These are phyloP conservation scores for Eulemur mongoz DNA, from an alignment of 2,797 vertebrate genomes.

Conservation along the genomic window DNA sequence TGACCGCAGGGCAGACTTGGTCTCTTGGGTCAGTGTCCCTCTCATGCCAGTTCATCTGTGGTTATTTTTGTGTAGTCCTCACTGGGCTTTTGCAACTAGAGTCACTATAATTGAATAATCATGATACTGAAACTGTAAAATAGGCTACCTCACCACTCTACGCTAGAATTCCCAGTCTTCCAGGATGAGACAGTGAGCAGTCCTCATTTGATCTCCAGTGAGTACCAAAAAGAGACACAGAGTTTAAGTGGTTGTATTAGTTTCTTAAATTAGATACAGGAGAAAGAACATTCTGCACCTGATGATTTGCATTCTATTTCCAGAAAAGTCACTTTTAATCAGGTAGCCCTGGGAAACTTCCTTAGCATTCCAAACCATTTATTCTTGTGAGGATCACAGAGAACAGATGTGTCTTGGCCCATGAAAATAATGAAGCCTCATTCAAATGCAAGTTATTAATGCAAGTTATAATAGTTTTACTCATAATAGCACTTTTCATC, in stretches of 20 bases:
- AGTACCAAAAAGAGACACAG: not conserved
- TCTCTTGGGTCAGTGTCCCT: not conserved
- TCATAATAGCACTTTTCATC: not conserved
- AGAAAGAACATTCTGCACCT: not conserved
- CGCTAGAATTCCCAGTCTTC: not conserved
- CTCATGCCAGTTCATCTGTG: not conserved
- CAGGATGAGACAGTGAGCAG: not conserved
- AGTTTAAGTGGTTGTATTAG: not conserved
- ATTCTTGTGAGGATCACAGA: not conserved
- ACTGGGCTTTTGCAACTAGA: not conserved
- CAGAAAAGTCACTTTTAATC: conserved; percentile 1
- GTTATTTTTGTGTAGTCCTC: not conserved
- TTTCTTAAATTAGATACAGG: not conserved
- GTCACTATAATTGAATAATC: not conserved
- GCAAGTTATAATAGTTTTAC: not conserved
- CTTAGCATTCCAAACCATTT: not conserved
- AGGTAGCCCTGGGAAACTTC: not conserved
- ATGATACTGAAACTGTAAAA: not conserved
- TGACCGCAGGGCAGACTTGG: not conserved
- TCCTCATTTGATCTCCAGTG: not conserved
- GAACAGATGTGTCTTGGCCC: not conserved
- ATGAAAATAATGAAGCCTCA: not conserved
- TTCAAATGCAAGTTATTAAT: not conserved
- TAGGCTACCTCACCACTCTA: not conserved
- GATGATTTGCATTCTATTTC: not conserved